Conservation (phyloP, 2,888 invertebrate genomes). For the Syrista parreyssii region DNA sequence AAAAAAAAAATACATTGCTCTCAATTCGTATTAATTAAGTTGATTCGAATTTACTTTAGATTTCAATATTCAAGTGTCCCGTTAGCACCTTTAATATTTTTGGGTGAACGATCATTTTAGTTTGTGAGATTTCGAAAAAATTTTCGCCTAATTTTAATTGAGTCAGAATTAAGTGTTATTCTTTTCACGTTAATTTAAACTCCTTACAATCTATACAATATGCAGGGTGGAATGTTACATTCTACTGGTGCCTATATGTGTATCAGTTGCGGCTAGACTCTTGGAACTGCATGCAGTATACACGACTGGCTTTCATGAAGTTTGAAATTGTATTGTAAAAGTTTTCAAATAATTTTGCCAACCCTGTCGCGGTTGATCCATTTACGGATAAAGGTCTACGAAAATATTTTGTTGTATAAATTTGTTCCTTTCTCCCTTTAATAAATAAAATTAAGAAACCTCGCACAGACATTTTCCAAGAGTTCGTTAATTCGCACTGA, state of each 20-base stretch:
- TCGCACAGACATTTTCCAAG: not conserved
- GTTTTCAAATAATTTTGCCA: too few species aligned
- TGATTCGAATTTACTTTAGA: too few species aligned
- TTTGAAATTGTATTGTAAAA: too few species aligned
- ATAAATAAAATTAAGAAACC: too few species aligned
- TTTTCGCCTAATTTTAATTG: not conserved
- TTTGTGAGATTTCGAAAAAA: not conserved
- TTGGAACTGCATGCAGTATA: too few species aligned
- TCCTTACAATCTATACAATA: constrained; percentile 19
- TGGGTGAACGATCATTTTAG: too few species aligned
- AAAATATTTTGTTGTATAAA: constrained; percentile 9
- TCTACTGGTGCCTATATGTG: constrained; percentile 18
- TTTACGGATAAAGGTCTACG: constrained; percentile 5
- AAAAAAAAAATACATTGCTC: not conserved
- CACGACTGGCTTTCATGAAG: too few species aligned
- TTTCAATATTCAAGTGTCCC: too few species aligned
- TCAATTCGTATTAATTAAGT: not conserved
- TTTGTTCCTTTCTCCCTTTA: not conserved
- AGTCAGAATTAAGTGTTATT: constrained; percentile 5
- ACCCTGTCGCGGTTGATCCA: constrained; percentile 4
- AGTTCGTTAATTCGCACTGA: not conserved
- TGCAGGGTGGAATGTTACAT: constrained; percentile 25
- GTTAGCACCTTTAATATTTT: too few species aligned
- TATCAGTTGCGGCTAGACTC: too few species aligned
- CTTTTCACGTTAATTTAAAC: constrained; percentile 18